Evolutionary conservation across 2,113 vertebrate genomes (phyloP).

Genomic region (Panurus biarmicus): DNA sequence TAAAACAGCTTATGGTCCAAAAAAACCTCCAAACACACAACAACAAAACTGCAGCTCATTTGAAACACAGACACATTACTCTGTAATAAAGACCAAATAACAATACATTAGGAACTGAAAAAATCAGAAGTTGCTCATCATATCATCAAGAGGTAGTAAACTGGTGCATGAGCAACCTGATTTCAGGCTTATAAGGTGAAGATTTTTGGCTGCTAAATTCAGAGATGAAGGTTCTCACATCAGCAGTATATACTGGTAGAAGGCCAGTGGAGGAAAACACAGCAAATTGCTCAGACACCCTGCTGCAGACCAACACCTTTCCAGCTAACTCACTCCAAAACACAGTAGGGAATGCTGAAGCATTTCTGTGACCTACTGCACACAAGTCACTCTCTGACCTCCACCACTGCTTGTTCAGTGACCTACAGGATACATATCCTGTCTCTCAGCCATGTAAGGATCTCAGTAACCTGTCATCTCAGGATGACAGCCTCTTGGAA

Average conservation of each 20-base stretch:
- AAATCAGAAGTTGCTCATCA: not conserved
- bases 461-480: not conserved
- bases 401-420: not conserved
- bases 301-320: not conserved
- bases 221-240: not conserved
- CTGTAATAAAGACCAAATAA: not conserved
- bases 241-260: not conserved
- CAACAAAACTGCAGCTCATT: not conserved
- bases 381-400: not conserved
- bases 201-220: not conserved
- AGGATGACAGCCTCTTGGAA: not conserved
- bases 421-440: fast-evolving
- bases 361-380: not conserved
- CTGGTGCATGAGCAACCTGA: not conserved
- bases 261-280: not conserved
- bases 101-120: not conserved
- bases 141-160: not conserved
- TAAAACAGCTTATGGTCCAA: not conserved
- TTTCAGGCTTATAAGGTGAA: not conserved
- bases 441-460: not conserved
- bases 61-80: not conserved
- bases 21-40: not conserved
- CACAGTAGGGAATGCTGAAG: not conserved
- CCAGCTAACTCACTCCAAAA: not conserved
- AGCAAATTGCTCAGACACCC: fast-evolving